Evolutionary conservation across 23 tunicate species (phyloP), one percentile per base, ranked within the genome.

Genomic region (Halocynthia roretzi): DNA sequence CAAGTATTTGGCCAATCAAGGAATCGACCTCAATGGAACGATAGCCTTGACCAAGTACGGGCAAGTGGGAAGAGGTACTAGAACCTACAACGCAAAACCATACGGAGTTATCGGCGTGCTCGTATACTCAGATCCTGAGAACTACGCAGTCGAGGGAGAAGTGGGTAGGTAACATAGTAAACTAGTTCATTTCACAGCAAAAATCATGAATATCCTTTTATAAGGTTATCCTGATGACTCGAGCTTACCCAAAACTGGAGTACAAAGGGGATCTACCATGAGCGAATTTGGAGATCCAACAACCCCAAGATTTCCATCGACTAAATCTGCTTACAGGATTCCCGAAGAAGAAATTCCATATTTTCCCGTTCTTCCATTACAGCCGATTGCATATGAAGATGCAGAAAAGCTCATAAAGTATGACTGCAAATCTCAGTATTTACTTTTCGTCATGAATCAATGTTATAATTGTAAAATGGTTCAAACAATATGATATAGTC

Each of bases 371-470:
- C 50, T 87, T 7, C 93, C 93, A 14, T 76, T 82, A 6, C 93
- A 87, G 61, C 93, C 93, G 17, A 87, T 87, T 69, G 86, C 81
- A 17, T 87, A 76, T 77, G 82, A 82, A 40, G 93, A 87, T 48
- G 93, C 93, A 48, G 81, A 70, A 49, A 51, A 8, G 11, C 69
- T 87, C 14, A 50, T 87, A 53, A 68, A 54, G 87, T 84, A 68
- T 5, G 71, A 20, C 2, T 20, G 20, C 71, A 11, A 67, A 20
- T 19, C 12, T 1, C 4, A n/a, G 63, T 14, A 58, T 58, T 58
- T 58, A 58, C n/a, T 58, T 58, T 15, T 58, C 63, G 5, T 14
- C 15, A 58, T 58, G 63, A 14, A 4, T n/a, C n/a, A 14, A 4
- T 15, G 63, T 58, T n/a, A 58, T 4, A 1, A 31, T 31, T 31